Evolutionary conservation across 2,888 invertebrate species (phyloP).

Genomic region (Muschampia plurimacula): DNA sequence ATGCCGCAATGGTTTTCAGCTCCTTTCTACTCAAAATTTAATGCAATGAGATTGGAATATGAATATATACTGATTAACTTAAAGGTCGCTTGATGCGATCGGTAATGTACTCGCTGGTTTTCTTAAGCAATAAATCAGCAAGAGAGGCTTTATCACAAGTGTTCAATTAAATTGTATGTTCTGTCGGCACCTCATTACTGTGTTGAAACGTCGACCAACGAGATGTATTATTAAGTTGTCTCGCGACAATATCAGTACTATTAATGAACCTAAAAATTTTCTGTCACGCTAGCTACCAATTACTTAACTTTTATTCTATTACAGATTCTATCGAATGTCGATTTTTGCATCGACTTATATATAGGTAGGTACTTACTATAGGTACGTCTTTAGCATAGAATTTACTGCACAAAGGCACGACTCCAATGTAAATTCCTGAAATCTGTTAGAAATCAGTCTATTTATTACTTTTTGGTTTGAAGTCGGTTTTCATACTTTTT

Average conservation of each 20-base stretch:
- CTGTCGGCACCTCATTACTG: slow-evolving; percentile 20
- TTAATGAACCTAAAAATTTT: slow-evolving; percentile 7
- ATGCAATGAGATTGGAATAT: not conserved
- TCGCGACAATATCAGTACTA: slow-evolving; percentile 17
- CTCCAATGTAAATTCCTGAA: no score
- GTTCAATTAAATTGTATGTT: slow-evolving; percentile 19
- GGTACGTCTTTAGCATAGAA: no score
- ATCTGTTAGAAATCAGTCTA: no score
- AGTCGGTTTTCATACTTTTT: no score
- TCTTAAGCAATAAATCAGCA: slow-evolving; percentile 11
- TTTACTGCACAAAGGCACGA: no score
- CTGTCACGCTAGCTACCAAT: not conserved
- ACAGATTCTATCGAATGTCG: not conserved
- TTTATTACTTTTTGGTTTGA: no score
- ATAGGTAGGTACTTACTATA: no score
- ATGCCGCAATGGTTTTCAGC: slow-evolving; percentile 4
- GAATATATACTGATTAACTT: not conserved
- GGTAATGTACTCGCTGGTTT: not conserved
- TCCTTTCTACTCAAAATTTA: slow-evolving; percentile 9
- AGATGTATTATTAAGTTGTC: slow-evolving; percentile 24
- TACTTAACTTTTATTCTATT: not conserved
- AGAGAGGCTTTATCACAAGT: slow-evolving; percentile 2
- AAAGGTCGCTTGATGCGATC: slow-evolving; percentile 6
- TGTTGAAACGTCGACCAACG: slow-evolving; percentile 6
- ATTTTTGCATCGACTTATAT: not conserved